phyloP scores from a whole-genome alignment of 1,140 invertebrate species.

The Ceratina japonica region DNA sequence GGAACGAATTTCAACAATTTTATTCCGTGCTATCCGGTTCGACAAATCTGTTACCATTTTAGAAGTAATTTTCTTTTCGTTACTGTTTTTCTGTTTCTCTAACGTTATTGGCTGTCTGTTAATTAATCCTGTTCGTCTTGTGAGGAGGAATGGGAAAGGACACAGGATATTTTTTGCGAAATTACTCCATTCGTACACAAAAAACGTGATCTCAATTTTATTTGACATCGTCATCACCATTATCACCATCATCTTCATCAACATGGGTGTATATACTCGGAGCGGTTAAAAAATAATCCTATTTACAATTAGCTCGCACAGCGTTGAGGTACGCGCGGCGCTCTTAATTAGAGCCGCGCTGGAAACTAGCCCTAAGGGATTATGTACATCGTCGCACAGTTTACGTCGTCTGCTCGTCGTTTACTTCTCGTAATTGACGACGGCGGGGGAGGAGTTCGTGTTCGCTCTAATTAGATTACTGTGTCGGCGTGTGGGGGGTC shows the following conservation, averaged over 20 bases:
- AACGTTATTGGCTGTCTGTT: background rate
- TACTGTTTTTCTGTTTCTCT: background rate
- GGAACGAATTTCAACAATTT: no score
- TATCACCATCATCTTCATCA: conserved; percentile 22
- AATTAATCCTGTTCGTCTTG: background rate
- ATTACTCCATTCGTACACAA: conserved; percentile 19
- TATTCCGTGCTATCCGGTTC: no score
- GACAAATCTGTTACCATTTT: no score
- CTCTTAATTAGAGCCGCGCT: background rate
- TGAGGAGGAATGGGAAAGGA: background rate
- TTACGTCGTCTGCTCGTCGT: background rate
- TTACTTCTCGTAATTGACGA: conserved; percentile 3
- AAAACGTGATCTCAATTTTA: conserved; percentile 57
- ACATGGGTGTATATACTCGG: conserved; percentile 40
- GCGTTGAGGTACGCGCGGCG: conserved; percentile 16
- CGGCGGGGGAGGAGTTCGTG: background rate
- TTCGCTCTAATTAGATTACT: conserved; percentile 2
- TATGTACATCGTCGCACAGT: conserved; percentile 53
- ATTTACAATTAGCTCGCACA: conserved; percentile 73
- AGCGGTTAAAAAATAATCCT: conserved; percentile 56
- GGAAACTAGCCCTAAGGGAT: conserved; percentile 29
- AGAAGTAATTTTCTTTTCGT: background rate
- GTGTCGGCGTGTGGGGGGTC: background rate
- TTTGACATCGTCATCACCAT: conserved; percentile 54
- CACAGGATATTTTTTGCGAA: background rate